These are phyloP conservation scores for Trogon surrucura DNA, from an alignment of 2,113 vertebrate genomes.

Conservation along the genomic window DNA sequence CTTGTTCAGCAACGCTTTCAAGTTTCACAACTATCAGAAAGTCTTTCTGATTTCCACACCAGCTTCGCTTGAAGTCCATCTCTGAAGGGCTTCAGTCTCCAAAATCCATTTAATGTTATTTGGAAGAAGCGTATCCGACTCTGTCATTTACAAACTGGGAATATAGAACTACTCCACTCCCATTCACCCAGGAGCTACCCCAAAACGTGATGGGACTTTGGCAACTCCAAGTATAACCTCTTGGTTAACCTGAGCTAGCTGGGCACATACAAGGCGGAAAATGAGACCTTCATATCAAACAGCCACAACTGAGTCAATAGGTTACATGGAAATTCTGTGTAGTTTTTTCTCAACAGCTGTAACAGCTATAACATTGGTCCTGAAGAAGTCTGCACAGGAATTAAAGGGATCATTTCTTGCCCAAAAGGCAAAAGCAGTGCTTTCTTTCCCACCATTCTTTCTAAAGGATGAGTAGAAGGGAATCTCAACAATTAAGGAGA, in stretches of 20 bases:
- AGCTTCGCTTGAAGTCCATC: background rate
- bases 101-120: background rate
- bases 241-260: background rate
- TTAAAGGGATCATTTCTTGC: background rate
- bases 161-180: background rate
- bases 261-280: background rate
- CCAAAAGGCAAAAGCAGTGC: background rate
- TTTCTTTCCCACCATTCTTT: background rate
- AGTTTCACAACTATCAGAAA: background rate
- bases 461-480: background rate
- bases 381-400: background rate
- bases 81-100: background rate
- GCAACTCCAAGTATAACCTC: background rate
- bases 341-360: background rate
- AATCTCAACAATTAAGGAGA: background rate
- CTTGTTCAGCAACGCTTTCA: background rate
- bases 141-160: background rate
- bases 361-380: background rate
- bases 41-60: background rate
- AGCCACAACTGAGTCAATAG: background rate
- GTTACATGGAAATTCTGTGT: rapidly evolving
- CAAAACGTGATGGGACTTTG: rapidly evolving
- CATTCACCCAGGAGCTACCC: background rate
- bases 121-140: background rate
- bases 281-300: background rate